phyloP scores from a whole-genome alignment of 92 coral and sea anemone species.

The Montipora capitata region DNA sequence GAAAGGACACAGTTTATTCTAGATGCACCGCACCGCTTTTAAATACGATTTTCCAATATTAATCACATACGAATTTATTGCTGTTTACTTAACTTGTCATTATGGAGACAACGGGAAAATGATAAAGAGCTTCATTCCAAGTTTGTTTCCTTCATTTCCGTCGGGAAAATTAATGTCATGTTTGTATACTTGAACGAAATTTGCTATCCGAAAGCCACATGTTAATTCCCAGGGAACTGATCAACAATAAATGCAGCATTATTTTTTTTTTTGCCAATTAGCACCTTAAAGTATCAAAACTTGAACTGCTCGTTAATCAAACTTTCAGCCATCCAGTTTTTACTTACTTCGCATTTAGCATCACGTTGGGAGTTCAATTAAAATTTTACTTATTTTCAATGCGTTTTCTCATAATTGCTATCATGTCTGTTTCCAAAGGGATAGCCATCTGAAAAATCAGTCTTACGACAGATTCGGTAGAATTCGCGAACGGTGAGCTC shows the following conservation, averaged over 20 bases:
- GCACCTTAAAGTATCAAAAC: background rate
- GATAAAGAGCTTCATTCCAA: background rate
- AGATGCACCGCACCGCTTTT: background rate
- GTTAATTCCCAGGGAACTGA: slow-evolving; percentile 15
- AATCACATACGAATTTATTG: background rate
- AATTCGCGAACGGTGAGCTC: too few relatives aligned
- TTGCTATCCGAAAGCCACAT: background rate
- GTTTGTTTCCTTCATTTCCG: slow-evolving; percentile 1
- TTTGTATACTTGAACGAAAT: slow-evolving; percentile 11
- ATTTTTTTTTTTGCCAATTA: background rate
- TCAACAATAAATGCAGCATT: background rate
- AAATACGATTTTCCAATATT: background rate
- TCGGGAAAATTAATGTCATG: background rate
- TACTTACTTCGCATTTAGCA: background rate
- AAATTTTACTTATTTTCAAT: too few relatives aligned
- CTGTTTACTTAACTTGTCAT: slow-evolving; percentile 13
- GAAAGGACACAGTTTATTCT: background rate
- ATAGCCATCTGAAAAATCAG: too few relatives aligned
- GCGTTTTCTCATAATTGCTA: too few relatives aligned
- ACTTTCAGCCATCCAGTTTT: background rate
- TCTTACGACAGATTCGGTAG: too few relatives aligned
- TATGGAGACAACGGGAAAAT: background rate
- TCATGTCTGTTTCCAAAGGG: too few relatives aligned
- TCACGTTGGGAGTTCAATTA: too few relatives aligned
- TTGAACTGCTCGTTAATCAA: background rate